Evolutionary conservation across 2,797 vertebrate genomes (phyloP).

Genomic region (Myiotriccus ornatus): DNA sequence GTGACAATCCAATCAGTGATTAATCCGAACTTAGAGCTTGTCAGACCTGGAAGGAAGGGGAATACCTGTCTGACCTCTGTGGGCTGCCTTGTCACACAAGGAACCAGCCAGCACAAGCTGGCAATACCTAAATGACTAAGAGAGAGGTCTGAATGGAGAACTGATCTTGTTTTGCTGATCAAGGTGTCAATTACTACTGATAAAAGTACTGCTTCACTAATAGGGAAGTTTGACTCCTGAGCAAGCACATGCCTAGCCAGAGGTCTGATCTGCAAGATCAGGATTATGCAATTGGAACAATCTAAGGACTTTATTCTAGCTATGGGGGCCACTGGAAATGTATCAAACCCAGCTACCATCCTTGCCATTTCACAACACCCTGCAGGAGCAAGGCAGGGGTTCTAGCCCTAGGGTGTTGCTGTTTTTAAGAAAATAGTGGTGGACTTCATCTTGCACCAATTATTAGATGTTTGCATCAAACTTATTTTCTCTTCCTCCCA

Average conservation of each 20-base stretch:
- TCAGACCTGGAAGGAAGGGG: not conserved
- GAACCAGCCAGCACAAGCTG: not conserved
- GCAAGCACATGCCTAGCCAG: not conserved
- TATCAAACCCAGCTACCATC: not conserved
- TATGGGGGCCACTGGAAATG: not conserved
- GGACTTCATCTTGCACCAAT: not conserved
- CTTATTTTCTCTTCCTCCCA: not conserved
- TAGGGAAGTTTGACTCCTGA: not conserved
- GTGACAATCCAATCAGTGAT: not conserved
- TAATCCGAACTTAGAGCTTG: accelerated
- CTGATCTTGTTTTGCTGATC: not conserved
- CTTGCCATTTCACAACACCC: not conserved
- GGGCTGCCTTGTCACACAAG: not conserved
- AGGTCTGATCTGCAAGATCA: not conserved
- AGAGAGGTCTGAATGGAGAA: not conserved
- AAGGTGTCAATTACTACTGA: not conserved
- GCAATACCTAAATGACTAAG: too few species aligned
- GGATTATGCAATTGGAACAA: not conserved
- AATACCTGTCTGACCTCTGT: not conserved
- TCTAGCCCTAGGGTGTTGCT: not conserved
- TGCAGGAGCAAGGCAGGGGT: not conserved
- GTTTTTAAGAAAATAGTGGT: accelerated
- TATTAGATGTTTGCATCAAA: not conserved
- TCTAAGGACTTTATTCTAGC: not conserved
- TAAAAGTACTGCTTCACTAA: not conserved